phyloP scores from a whole-genome alignment of 2,797 vertebrate species.

The Coccyzus lansbergi region DNA sequence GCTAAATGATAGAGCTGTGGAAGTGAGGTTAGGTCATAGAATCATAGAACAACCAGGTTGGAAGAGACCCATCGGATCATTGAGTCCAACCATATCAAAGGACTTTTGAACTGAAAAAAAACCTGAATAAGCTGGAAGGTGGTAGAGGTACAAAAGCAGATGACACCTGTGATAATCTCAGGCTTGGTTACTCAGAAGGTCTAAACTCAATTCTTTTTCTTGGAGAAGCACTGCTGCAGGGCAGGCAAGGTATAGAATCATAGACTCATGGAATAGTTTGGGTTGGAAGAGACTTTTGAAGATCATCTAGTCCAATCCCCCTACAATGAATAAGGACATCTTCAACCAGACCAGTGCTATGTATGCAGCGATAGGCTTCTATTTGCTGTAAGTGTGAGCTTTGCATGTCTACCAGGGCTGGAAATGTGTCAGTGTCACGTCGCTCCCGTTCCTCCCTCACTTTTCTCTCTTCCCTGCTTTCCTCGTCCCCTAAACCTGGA shows the following conservation, averaged over 20 bases:
- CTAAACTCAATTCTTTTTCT: neutral
- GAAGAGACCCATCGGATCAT: too few species aligned
- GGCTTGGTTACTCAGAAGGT: neutral
- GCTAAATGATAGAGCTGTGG: neutral
- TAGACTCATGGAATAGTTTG: too few species aligned
- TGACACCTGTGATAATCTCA: neutral
- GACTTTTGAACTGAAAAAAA: neutral
- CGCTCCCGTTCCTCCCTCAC: accelerated
- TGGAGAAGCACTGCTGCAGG: neutral
- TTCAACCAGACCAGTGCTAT: too few species aligned
- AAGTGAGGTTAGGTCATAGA: too few species aligned
- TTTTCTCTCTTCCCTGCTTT: neutral
- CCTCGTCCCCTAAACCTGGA: neutral
- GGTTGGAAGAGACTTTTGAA: too few species aligned
- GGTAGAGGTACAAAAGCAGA: neutral
- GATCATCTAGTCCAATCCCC: too few species aligned
- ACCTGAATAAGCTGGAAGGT: neutral
- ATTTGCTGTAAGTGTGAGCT: neutral
- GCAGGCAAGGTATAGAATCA: neutral
- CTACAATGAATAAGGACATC: too few species aligned
- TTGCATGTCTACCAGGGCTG: accelerated
- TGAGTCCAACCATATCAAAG: too few species aligned
- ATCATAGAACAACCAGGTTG: too few species aligned
- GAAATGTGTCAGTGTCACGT: accelerated
- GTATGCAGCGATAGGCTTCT: neutral